These are phyloP conservation scores for Lithophane ornitopus DNA, from an alignment of 2,888 invertebrate species.

Conservation along the genomic window DNA sequence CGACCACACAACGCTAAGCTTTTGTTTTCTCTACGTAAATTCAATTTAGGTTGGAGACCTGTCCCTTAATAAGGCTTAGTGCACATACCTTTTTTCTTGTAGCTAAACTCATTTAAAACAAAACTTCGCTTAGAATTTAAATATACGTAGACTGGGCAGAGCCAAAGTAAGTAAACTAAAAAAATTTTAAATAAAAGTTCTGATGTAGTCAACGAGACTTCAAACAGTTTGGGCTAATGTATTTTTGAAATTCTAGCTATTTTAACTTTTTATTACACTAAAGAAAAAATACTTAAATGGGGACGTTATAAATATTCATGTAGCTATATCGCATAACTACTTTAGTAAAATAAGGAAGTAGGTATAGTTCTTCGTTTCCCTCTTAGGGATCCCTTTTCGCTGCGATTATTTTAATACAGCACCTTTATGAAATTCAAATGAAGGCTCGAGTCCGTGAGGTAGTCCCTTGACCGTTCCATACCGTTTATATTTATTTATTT, in stretches of 20 bases:
- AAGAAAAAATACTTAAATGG: neutral
- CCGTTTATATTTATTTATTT: slow-evolving; percentile 80
- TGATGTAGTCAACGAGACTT: slow-evolving; percentile 41
- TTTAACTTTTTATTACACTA: neutral
- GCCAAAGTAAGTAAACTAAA: neutral
- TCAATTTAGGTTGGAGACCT: slow-evolving; percentile 17
- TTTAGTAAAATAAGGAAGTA: slow-evolving; percentile 25
- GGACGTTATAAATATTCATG: slow-evolving; percentile 24
- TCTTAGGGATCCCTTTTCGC: slow-evolving; percentile 61
- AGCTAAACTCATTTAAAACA: slow-evolving; percentile 34
- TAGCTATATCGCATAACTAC: slow-evolving; percentile 9
- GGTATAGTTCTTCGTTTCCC: slow-evolving; percentile 27
- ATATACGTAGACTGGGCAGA: slow-evolving; percentile 26
- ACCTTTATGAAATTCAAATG: slow-evolving; percentile 85
- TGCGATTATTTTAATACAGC: slow-evolving; percentile 81
- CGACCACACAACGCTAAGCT: slow-evolving; percentile 10
- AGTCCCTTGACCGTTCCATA: slow-evolving; percentile 67
- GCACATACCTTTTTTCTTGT: slow-evolving; percentile 24
- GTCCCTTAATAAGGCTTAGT: slow-evolving; percentile 31
- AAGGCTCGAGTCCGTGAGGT: slow-evolving; percentile 69
- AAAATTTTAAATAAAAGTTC: slow-evolving; percentile 29
- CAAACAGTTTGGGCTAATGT: slow-evolving; percentile 38
- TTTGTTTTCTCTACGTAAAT: slow-evolving; percentile 30
- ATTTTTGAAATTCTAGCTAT: slow-evolving; percentile 29
- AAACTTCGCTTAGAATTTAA: slow-evolving; percentile 36